A percentile compares a stretch with the other conserved stretches of the same genome.
phyloP scores from a whole-genome alignment of 2,888 invertebrate species.

The Merodon equestris region DNA sequence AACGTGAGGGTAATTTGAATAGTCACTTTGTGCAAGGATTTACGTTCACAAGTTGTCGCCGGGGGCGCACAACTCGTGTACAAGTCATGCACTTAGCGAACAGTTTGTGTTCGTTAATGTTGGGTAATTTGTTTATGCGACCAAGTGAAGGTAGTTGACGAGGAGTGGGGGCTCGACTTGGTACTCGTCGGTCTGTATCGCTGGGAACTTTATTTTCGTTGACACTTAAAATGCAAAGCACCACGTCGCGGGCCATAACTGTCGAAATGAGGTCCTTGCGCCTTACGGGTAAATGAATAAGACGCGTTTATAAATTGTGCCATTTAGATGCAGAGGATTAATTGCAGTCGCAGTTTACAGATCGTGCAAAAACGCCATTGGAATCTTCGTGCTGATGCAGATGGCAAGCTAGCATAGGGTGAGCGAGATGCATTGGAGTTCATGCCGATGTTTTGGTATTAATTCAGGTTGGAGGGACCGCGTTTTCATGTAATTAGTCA shows the following conservation, averaged over 20 bases:
- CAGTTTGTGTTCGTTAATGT: slow-evolving; percentile 68
- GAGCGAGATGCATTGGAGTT: no score
- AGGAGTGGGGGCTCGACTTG: not conserved
- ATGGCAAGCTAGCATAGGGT: no score
- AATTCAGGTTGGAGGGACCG: no score
- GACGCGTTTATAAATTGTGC: slow-evolving; percentile 50
- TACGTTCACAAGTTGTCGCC: slow-evolving; percentile 67
- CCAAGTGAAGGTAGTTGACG: slow-evolving; percentile 1
- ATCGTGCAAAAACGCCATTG: no score
- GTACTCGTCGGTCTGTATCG: slow-evolving; percentile 9
- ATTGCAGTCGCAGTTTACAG: slow-evolving; percentile 5
- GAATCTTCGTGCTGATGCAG: no score
- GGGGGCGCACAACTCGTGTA: slow-evolving; percentile 51
- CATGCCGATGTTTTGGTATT: no score
- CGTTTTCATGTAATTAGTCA: no score
- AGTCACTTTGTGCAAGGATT: slow-evolving; percentile 68
- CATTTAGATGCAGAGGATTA: slow-evolving; percentile 51
- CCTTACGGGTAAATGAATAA: slow-evolving; percentile 49
- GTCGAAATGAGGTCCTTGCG: slow-evolving; percentile 48
- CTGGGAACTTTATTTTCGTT: slow-evolving; percentile 39
- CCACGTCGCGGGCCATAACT: slow-evolving; percentile 55
- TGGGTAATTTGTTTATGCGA: slow-evolving; percentile 68
- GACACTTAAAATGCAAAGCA: slow-evolving; percentile 68
- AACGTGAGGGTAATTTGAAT: slow-evolving; percentile 69
- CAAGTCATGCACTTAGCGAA: slow-evolving; percentile 61